Percentiles rank a stretch among this genome's conserved stretches.
Evolutionary conservation across 2,888 invertebrate species (phyloP).

Genomic region (Frankliniella fusca): DNA sequence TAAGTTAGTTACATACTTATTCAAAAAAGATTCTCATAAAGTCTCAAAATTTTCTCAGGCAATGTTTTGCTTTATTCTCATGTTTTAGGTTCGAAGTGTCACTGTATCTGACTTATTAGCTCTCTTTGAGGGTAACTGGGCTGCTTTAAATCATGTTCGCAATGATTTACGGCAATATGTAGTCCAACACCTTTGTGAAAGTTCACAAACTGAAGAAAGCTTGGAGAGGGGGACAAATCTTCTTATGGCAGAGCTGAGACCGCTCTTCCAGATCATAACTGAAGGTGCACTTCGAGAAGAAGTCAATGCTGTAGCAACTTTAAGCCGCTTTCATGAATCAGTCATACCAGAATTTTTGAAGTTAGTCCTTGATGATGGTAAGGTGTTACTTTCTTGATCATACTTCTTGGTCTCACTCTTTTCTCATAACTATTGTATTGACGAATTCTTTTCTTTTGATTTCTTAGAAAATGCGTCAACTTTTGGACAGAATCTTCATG

Average conservation of each 20-base stretch:
- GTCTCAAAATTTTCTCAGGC: neutral
- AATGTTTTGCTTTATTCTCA: neutral
- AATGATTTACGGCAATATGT: neutral
- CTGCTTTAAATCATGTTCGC: neutral
- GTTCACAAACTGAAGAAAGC: neutral
- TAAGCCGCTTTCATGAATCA: constrained; percentile 45
- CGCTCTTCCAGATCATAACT: neutral
- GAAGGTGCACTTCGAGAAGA: constrained; percentile 45
- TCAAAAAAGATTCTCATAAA: neutral
- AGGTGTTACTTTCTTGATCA: constrained; percentile 30
- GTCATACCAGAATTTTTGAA: constrained; percentile 44
- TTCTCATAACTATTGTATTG: neutral
- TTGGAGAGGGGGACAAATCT: neutral
- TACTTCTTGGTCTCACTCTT: neutral
- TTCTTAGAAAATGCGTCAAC: constrained; percentile 40
- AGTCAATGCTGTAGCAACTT: constrained; percentile 47
- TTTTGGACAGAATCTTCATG: constrained; percentile 45
- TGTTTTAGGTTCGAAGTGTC: neutral
- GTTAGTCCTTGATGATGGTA: constrained; percentile 45
- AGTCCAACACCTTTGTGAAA: neutral
- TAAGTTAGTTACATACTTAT: constrained; percentile 15
- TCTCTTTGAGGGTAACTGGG: neutral
- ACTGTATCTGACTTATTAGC: neutral
- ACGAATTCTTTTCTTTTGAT: constrained; percentile 27
- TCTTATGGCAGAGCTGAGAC: neutral